Evolutionary conservation across 2,113 vertebrate genomes (phyloP), one percentile per base, ranked within the genome.

Genomic region (Prionailurus bengalensis): DNA sequence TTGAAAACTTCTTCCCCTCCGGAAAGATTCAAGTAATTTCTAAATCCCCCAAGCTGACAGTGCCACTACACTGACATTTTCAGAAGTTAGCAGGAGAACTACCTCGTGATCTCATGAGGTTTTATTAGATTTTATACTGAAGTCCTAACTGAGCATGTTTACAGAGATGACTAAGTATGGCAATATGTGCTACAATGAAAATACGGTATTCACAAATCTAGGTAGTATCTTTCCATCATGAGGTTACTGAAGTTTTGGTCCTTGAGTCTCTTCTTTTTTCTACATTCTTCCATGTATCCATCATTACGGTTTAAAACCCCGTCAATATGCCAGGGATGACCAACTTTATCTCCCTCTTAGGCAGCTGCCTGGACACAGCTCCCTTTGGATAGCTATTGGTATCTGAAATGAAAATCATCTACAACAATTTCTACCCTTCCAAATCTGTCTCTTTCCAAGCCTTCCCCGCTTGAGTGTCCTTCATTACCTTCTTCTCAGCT

Each of bases 61-160:
- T 94, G 53, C 61, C 71, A 13, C 27, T 92, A 61, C 76, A 80
- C 89, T 25, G 33, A 80, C 89, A 29, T 88, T 83, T 93, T 84
- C 55, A 81, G 78, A 68, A 65, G 42, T 58, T 53, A 25, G 58
- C 45, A 91, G 79, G 17, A 71, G 93, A 70, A 81, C 33, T 27
- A 66, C 36, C 36, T 68, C 93, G 31, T 94, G 65, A n/a, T 68
- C 33, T 15, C 4, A 7, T 82, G 23, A 97, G 42, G 31, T 79
- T 94, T 90, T 51, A 76, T 88, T 96, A 23, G n/a, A 33, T 92
- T 97, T 82, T 90, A 31, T 90, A 39, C 15, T 11, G 31, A 82
- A 76, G 25, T 82, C 74, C n/a, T 81, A 70, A 78, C 70, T 96
- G 95, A 95, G n/a, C 11, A 17, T 70, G 45, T 53, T 73, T 89